Evolutionary conservation across 2,113 vertebrate genomes (phyloP).

Genomic region (Hydrolagus affinis): DNA sequence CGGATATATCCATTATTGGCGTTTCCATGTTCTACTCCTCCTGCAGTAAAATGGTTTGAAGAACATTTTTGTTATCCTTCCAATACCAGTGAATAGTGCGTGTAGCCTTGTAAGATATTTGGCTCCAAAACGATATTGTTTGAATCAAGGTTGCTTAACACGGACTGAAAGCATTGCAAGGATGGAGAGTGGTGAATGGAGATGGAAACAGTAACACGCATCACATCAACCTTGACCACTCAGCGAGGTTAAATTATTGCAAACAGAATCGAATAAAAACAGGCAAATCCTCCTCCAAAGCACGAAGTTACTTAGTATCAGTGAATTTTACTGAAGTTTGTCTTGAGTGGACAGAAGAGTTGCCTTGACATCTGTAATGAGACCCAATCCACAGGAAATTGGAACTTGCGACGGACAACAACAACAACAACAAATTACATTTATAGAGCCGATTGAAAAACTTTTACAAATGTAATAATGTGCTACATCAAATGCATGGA

Average conservation of each 20-base stretch:
- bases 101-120: not conserved
- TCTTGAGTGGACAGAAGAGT: too few species aligned
- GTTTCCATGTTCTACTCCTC: not conserved
- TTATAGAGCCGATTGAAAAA: too few species aligned
- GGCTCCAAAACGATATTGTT: not conserved
- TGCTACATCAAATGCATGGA: too few species aligned
- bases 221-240: not conserved
- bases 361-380: too few species aligned
- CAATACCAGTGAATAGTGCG: too few species aligned
- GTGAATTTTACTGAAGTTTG: not conserved
- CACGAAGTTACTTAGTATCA: slow-evolving; percentile 1
- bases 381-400: too few species aligned
- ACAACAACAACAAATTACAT: too few species aligned
- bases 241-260: not conserved
- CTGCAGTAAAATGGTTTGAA: not conserved
- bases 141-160: not conserved
- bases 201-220: not conserved
- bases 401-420: too few species aligned
- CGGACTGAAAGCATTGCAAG: not conserved
- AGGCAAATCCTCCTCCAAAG: not conserved
- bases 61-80: not conserved
- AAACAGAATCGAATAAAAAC: not conserved
- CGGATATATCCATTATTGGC: not conserved
- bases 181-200: not conserved
- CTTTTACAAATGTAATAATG: too few species aligned